These are phyloP conservation scores for Catharus fuscescens DNA, from an alignment of 2,113 vertebrate species.

Conservation along the genomic window DNA sequence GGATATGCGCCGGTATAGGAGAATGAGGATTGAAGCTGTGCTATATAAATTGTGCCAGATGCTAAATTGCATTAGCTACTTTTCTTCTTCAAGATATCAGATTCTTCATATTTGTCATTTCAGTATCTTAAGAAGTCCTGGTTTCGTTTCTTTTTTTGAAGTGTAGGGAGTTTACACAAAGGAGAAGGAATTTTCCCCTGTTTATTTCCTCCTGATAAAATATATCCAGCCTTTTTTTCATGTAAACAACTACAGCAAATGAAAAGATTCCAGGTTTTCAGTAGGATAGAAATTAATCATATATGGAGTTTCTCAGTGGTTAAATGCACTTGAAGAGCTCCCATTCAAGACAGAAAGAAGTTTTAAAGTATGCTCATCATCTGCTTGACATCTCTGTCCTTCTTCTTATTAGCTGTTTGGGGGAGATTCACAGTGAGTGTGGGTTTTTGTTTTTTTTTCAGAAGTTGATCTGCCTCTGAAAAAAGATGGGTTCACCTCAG, in stretches of 20 bases:
- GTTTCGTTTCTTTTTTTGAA: not conserved
- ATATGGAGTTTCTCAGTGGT: not conserved
- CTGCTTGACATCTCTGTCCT: not conserved
- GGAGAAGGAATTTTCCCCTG: not conserved
- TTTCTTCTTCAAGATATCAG: not conserved
- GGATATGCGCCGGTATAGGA: not conserved
- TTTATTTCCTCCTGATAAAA: not conserved
- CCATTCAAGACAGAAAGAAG: not conserved
- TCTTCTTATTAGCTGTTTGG: not conserved
- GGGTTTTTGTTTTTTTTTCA: constrained; percentile 50
- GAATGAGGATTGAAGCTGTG: not conserved
- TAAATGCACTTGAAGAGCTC: not conserved
- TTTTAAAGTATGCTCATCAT: not conserved
- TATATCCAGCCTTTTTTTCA: not conserved
- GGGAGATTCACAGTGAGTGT: not conserved
- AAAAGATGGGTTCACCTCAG: constrained; percentile 85
- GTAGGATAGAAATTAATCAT: not conserved
- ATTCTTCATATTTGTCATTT: not conserved
- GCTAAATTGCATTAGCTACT: not conserved
- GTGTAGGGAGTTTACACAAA: not conserved
- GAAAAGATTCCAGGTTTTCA: not conserved
- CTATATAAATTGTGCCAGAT: not conserved
- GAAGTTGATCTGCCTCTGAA: constrained; percentile 84
- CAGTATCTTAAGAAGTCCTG: not conserved
- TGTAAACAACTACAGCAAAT: not conserved